Conservation (phyloP, 2,113 vertebrate species). For the Xiphias gladius region DNA sequence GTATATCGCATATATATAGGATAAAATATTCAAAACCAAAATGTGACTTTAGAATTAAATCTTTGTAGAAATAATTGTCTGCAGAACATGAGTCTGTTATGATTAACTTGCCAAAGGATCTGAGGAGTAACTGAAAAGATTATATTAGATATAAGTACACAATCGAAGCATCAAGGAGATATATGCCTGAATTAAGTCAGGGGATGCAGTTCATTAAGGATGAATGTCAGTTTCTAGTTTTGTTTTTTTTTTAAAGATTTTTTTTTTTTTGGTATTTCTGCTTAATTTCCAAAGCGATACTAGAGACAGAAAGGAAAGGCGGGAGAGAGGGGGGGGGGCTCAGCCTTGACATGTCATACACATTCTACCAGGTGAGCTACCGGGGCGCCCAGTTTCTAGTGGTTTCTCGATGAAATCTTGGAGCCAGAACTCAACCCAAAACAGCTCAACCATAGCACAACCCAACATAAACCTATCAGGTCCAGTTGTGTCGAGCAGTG, state of each 20-base stretch:
- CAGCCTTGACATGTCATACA: no score
- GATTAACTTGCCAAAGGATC: neutral
- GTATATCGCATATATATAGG: neutral
- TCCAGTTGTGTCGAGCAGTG: slow-evolving; percentile 47
- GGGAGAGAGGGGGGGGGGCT: no score
- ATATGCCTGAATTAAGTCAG: neutral
- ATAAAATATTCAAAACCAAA: neutral
- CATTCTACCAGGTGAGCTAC: no score
- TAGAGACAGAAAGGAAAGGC: no score
- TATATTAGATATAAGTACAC: neutral
- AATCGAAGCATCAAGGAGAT: neutral
- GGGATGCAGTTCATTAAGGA: neutral
- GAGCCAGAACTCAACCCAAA: neutral
- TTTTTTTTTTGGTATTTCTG: no score
- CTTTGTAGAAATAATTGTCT: no score
- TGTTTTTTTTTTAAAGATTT: neutral
- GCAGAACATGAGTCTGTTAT: neutral
- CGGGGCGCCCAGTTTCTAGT: neutral
- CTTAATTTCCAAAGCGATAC: no score
- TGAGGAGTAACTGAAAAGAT: neutral
- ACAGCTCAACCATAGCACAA: neutral
- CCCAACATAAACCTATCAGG: slow-evolving; percentile 17
- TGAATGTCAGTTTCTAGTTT: neutral
- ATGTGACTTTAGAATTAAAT: neutral
- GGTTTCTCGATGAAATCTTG: neutral